Percentiles rank a stretch among this genome's conserved stretches.
These are phyloP conservation scores for Ophion ventricosus DNA, from an alignment of 2,888 invertebrate species.

Conservation along the genomic window DNA sequence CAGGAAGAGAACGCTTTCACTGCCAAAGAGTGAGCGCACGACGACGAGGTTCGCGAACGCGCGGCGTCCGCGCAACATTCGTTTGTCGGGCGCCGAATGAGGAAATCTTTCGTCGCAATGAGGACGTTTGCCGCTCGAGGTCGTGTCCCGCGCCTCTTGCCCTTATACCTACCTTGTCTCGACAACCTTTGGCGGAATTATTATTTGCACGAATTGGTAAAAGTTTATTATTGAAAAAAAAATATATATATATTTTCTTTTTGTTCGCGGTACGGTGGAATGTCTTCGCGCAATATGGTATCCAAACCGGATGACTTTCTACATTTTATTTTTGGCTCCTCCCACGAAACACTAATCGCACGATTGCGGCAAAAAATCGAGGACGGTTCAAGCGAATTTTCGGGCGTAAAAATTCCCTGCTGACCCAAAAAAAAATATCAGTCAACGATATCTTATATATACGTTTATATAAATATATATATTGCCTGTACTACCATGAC, in stretches of 20 bases:
- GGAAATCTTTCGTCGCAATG: slow-evolving; percentile 19
- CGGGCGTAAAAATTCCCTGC: neutral
- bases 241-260: neutral
- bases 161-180: neutral
- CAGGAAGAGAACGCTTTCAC: slow-evolving; percentile 83
- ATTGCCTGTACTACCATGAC: too few species aligned
- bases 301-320: neutral
- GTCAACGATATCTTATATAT: neutral
- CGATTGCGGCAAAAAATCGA: slow-evolving; percentile 8
- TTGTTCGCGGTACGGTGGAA: neutral
- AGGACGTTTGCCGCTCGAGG: slow-evolving; percentile 1
- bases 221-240: neutral
- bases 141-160: neutral
- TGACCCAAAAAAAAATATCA: neutral
- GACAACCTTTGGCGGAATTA: neutral
- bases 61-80: slow-evolving; percentile 67
- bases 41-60: slow-evolving; percentile 70
- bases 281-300: neutral
- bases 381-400: neutral
- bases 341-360: slow-evolving; percentile 5
- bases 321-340: neutral
- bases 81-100: slow-evolving; percentile 75
- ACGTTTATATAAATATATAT: too few species aligned
- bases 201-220: neutral
- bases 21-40: slow-evolving; percentile 70